A percentile compares a stretch with the other conserved stretches of the same genome.
Conservation (phyloP, 1,140 invertebrate species). For the Drosophila kohkoa region DNA sequence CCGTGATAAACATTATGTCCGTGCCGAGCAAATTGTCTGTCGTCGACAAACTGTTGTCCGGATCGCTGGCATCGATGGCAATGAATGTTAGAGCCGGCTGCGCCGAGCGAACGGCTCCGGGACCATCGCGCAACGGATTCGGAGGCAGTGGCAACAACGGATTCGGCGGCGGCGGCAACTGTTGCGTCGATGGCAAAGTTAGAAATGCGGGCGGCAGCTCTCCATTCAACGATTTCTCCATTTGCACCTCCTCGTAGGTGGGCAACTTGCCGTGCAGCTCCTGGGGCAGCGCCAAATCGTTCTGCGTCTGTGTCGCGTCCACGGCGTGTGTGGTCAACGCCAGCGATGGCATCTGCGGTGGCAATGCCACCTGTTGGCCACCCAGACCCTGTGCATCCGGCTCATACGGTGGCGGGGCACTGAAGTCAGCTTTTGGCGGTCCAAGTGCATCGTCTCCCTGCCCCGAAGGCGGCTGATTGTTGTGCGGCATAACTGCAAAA, state of each 20-base stretch:
- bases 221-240: slow-evolving; percentile 92
- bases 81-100: slow-evolving; percentile 89
- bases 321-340: slow-evolving; percentile 48
- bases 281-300: slow-evolving; percentile 51
- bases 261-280: slow-evolving; percentile 91
- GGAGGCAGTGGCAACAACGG: slow-evolving; percentile 71
- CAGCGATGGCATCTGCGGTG: slow-evolving; percentile 51
- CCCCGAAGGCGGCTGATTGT: slow-evolving; percentile 54
- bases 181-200: slow-evolving; percentile 65
- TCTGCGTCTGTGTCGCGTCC: slow-evolving; percentile 38
- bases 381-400: slow-evolving; percentile 45
- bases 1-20: slow-evolving; percentile 94
- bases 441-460: slow-evolving; percentile 87
- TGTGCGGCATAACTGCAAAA: slow-evolving; percentile 73
- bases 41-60: slow-evolving; percentile 87
- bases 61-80: slow-evolving; percentile 89
- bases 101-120: slow-evolving; percentile 83
- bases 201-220: slow-evolving; percentile 85
- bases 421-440: slow-evolving; percentile 92
- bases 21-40: slow-evolving; percentile 93
- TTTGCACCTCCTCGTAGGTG: slow-evolving; percentile 95
- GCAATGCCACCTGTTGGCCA: slow-evolving; percentile 52
- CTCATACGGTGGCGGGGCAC: slow-evolving; percentile 93
- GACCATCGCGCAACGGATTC: slow-evolving; percentile 84
- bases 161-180: slow-evolving; percentile 70